Conservation (phyloP, 2,113 vertebrate species). For the Plecotus auritus region DNA sequence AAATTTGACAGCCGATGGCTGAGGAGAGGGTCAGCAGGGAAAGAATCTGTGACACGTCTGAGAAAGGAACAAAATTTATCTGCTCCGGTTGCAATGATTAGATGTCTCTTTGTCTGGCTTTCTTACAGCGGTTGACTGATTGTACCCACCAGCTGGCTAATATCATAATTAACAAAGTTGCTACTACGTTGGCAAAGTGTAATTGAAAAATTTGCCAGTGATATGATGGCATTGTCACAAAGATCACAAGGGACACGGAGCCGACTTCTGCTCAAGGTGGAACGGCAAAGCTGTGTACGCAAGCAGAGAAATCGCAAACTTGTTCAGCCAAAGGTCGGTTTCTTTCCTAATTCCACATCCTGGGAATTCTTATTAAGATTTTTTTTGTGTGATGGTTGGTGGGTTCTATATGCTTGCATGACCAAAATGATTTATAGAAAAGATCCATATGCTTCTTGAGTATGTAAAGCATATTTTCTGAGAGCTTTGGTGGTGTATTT, state of each 20-base stretch:
- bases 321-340: slow-evolving; percentile 80
- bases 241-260: slow-evolving; percentile 76
- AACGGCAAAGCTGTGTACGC: slow-evolving; percentile 72
- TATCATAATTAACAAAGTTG: slow-evolving; percentile 89
- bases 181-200: slow-evolving; percentile 83
- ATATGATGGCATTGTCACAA: slow-evolving; percentile 79
- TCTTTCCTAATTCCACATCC: slow-evolving; percentile 51
- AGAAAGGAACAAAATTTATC: slow-evolving; percentile 86
- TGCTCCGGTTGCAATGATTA: slow-evolving; percentile 83
- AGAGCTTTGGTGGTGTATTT: not conserved
- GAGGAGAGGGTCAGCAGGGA: slow-evolving; percentile 86
- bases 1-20: slow-evolving; percentile 85
- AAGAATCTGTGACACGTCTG: slow-evolving; percentile 82
- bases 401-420: slow-evolving; percentile 40
- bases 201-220: slow-evolving; percentile 81
- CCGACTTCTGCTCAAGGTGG: slow-evolving; percentile 75
- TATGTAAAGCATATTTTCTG: not conserved
- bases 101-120: slow-evolving; percentile 86
- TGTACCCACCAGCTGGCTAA: slow-evolving; percentile 82
- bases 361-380: slow-evolving; percentile 22
- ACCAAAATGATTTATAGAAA: slow-evolving; percentile 41
- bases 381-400: not conserved
- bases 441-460: slow-evolving; percentile 26
- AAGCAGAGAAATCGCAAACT: slow-evolving; percentile 65
- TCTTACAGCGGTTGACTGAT: slow-evolving; percentile 86